Conservation (phyloP, 2,888 invertebrate genomes). For the Beris morrisii region DNA sequence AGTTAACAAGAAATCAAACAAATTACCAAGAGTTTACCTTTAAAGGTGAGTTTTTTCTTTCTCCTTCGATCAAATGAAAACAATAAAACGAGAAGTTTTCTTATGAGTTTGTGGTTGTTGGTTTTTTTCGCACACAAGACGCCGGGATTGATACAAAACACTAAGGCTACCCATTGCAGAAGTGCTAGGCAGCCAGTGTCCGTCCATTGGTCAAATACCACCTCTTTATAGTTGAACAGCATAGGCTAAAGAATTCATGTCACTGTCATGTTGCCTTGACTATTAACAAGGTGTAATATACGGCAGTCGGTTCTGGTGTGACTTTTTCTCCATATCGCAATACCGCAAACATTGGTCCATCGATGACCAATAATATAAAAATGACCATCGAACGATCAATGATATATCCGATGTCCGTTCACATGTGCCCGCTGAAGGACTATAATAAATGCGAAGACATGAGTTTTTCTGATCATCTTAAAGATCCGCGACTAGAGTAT, state of each 20-base stretch:
- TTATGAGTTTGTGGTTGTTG: no score
- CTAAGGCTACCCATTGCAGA: no score
- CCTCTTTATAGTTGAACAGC: neutral
- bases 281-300: constrained; percentile 39
- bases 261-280: constrained; percentile 38
- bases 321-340: constrained; percentile 25
- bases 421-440: neutral
- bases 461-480: constrained; percentile 33
- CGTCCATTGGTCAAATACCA: no score
- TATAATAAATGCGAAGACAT: constrained; percentile 35
- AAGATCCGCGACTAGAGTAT: constrained; percentile 9
- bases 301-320: constrained; percentile 37
- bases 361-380: constrained; percentile 27
- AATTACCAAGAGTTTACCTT: constrained; percentile 30
- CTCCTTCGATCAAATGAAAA: constrained; percentile 8
- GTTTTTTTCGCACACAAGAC: no score
- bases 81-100: constrained; percentile 19
- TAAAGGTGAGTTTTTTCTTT: constrained; percentile 10
- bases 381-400: constrained; percentile 21
- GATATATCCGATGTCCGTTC: neutral
- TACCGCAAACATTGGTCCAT: constrained; percentile 5
- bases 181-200: no score
- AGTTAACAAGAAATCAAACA: constrained; percentile 31
- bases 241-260: constrained; percentile 38
- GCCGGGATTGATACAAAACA: no score